Evolutionary conservation across 2,888 invertebrate species (phyloP), one percentile per base, ranked within the genome.

Genomic region (Capitulum mitella): DNA sequence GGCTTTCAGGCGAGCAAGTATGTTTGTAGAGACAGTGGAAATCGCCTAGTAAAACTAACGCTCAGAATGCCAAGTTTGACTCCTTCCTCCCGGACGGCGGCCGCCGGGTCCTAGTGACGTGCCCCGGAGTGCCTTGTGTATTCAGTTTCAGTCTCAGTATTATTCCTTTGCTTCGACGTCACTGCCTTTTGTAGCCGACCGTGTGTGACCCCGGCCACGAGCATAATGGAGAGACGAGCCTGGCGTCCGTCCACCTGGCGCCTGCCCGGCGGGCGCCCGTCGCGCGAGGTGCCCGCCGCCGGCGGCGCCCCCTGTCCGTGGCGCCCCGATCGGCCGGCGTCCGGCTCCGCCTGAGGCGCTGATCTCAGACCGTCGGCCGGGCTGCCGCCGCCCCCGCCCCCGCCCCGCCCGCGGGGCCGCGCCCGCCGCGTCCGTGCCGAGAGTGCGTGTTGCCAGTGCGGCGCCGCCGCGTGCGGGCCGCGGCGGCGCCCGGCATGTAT

Each of bases 91-190:
- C 70, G 3, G 40, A 22, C 12, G 22, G 22, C 29, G 14, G 70
- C 70, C 58, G 29, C 58, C 70, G 10, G 37, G 1, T 26, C 70
- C 22, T 3, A 8, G 6, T 6, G 26, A 12, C 37, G 40, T 26
- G 19, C 70, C 37, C 70, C 70, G 37, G 40, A 70, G 70, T 70
- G 70, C 70, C 70, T 70, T 70, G 37, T 37, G 70, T 70, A 40
- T 70, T 70, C 70, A 37, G 70, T 70, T 70, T 37, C 70, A 37
- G 40, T 70, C 70, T 16, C 70, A 70, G 70, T 70, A 70, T 70
- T 70, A 70, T 70, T 70, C 70, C 70, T 40, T 70, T 70, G 70
- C 70, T 70, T 70, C 40, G 70, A 70, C 70, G 70, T 70, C 70
- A 70, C 70, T 70, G 70, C 70, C 70, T 34, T 64, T 34, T 14